Base-by-base conservation (phyloP, 2,113 vertebrate species). In the Psophia crepitans region DNA sequence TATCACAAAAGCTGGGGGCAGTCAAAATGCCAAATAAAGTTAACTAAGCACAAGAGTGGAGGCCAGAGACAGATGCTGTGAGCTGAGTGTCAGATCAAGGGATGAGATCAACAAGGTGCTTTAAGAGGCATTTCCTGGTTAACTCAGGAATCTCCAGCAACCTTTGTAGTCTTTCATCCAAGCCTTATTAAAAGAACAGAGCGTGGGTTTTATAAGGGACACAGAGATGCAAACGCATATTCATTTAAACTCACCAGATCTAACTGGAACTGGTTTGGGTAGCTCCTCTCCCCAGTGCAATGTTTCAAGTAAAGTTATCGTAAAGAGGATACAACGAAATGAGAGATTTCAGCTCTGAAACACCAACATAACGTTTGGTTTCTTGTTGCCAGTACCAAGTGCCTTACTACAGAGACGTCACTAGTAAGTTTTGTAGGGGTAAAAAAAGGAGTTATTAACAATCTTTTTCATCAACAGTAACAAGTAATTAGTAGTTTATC, bases 91-190 rank as follows among this genome's bases (percentile, higher is more conserved):
- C 71, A 95, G 84, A 94, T 93, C 80, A 73, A 84, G 81, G 73
- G 73, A 70, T 37, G 56, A 78, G 51, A 80, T 68, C 88, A 91
- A 89, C 65, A 80, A 87, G 87, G 75, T 68, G 28, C 68, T 87
- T 54, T 65, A 94, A 78, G 33, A 96, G 87, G 35, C 70, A 81
- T 96, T 95, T 96, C 82, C 93, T 91, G 71, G 63, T 79, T 93
- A 73, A 90, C 76, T 63, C 12, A 14, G 43, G 46, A 95, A 89
- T 87, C 74, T 82, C 66, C 82, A 78, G 58, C 57, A 85, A 76
- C 43, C 41, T 96, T 92, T 93, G 43, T 76, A 70, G 73, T 63
- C 57, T 51, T 89, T 91, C 80, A 74, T 95, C 64, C 73, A 49
- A 69, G 33, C 13, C 32, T 57, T 66, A 41, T 48, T 56, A 70